Evolutionary conservation across 2,797 vertebrate genomes (phyloP), one percentile per base, ranked within the genome.

Genomic region (Protosalanx chinensis): DNA sequence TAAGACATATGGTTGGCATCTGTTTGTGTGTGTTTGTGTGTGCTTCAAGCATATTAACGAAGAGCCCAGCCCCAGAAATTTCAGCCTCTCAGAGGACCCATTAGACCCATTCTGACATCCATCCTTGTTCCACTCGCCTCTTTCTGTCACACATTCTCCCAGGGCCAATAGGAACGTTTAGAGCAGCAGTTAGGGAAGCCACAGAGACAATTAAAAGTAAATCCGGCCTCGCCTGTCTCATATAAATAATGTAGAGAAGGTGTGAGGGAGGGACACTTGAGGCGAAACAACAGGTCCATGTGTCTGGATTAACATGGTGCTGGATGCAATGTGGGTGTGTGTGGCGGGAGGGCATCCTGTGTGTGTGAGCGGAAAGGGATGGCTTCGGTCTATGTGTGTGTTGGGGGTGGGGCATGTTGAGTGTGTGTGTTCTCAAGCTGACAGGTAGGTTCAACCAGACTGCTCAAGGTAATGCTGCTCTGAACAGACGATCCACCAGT

Each of bases 11-110:
- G 74, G 74, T 85, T 83, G 81, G 76, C 80, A 84, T 85, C 82
- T 80, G 81, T 89, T 85, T 87, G 87, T 88, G 88, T 84, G 84
- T 85, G 82, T 75, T 76, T 87, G 75, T 82, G 85, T 59, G 18
- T 60, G 18, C 10, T 20, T 33, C 23, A 15, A 33, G n/a, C 59
- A 5, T 56, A 53, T n/a, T 53, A 46, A 46, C 1, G 8, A 13
- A 46, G 41, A 46, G 10, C 41, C 41, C 12, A 46, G 10, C 41
- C 41, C 41, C 12, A 46, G n/a, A 6, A 35, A 29, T 37, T 56
- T 51, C 35, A 18, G 64, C 61, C 23, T 58, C 63, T 41, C 53
- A 10, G n/a, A 13, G 63, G 70, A 60, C 13, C 57, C 18, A 41
- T 72, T 68, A 37, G 16, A 51, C n/a, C 49, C 60, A 49, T 49